These are phyloP conservation scores for Callosobruchus maculatus DNA, from an alignment of 2,888 invertebrate genomes.

Conservation along the genomic window DNA sequence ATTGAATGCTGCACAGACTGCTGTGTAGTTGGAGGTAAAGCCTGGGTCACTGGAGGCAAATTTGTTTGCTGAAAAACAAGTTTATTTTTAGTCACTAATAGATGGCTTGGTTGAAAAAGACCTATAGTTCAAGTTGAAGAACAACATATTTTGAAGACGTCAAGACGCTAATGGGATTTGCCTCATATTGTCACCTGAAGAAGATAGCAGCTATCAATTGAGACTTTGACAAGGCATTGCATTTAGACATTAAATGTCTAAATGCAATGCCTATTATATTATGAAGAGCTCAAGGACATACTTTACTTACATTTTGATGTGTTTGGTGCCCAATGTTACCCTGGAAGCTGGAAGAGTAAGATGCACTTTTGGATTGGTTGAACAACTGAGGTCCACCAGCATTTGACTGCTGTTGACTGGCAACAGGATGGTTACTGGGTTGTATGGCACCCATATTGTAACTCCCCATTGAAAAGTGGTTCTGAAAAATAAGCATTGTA, in stretches of 20 bases:
- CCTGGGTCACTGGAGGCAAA: slow-evolving; percentile 36
- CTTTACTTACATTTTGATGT: slow-evolving; percentile 30
- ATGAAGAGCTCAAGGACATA: background rate
- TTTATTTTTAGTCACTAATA: too few relatives aligned
- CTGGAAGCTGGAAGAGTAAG: slow-evolving; percentile 37
- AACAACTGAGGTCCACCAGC: slow-evolving; percentile 28
- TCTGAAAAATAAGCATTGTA: slow-evolving; percentile 16
- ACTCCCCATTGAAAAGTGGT: slow-evolving; percentile 38
- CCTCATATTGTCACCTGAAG: too few relatives aligned
- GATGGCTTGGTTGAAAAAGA: too few relatives aligned
- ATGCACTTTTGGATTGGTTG: slow-evolving; percentile 35
- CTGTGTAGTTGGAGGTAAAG: slow-evolving; percentile 28
- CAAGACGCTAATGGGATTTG: too few relatives aligned
- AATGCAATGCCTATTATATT: too few relatives aligned
- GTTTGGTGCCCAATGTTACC: slow-evolving; percentile 34
- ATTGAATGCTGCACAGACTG: background rate
- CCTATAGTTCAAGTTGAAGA: too few relatives aligned
- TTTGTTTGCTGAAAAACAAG: slow-evolving; percentile 26
- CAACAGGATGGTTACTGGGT: slow-evolving; percentile 40
- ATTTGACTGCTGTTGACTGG: slow-evolving; percentile 28
- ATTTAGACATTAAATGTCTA: too few relatives aligned
- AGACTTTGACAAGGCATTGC: too few relatives aligned
- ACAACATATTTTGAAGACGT: too few relatives aligned
- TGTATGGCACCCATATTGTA: slow-evolving; percentile 34
- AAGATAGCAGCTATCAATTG: too few relatives aligned